Evolutionary conservation across 1,140 invertebrate genomes (phyloP), one percentile per base, ranked within the genome.

Genomic region (Araneus ventricosus): DNA sequence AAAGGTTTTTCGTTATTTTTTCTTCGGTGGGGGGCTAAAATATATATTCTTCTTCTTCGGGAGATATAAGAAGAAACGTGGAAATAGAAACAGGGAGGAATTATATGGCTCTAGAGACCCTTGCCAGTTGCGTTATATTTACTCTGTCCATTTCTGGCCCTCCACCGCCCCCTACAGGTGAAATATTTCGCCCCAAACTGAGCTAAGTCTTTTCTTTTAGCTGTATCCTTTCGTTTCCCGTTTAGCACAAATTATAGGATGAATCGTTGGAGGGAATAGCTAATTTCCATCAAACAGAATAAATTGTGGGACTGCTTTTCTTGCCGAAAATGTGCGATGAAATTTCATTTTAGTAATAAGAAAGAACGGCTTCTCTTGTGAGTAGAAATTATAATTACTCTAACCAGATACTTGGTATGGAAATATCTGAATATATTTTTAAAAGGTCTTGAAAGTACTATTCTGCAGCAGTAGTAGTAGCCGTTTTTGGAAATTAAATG

Each of bases 1-100:
- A 84, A 90, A 70, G 87, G 87, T 75, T 75, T 70, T 82, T 82
- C 30, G 27, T 63, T 57, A 86, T 86, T 61, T 88, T 88, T 27
- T 45, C 22, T 70, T 52, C 27, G 79, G n/a, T 80, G 27, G 22
- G 17, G 20, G 34, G 37, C 88, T 79, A 89, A 89, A 89, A 89
- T 89, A 89, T 89, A 89, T 89, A 39, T 79, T 79, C 41, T 89
- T 89, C 86, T 61, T 41, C 67, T 75, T 30, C n/a, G 3, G 30
- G 39, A 79, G 57, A 57, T 30, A 79, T 52, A 45, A 88, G 34
- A 70, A n/a, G 39, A 88, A 88, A 57, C 27, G 22, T 22, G 67
- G 20, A 45, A 63, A 67, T 70, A 70, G 59, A 89, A 89, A 67
- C 45, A 89, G 67, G 41, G 67, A 89, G 67, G 70, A 89, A 89